Percentiles rank a stretch among this genome's conserved stretches.
phyloP scores from a whole-genome alignment of 2,888 invertebrate genomes.

The Stratiomys singularior region DNA sequence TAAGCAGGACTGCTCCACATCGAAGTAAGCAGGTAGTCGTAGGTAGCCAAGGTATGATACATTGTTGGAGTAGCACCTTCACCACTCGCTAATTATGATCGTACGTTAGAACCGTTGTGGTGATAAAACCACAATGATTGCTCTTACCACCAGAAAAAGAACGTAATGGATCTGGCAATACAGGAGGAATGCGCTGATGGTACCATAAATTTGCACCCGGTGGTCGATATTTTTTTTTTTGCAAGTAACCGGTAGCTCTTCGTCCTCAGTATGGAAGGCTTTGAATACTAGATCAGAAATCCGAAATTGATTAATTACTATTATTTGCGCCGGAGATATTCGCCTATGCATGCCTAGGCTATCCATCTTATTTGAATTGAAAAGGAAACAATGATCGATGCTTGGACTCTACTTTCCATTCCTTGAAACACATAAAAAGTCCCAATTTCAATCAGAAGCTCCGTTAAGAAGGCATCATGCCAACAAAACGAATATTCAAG shows the following conservation, averaged over 20 bases:
- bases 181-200: background rate
- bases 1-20: background rate
- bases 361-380: background rate
- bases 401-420: background rate
- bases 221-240: background rate
- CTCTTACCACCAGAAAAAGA: background rate
- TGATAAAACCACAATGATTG: background rate
- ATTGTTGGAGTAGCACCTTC: background rate
- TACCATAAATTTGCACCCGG: background rate
- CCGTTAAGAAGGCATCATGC: conserved; percentile 28
- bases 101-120: background rate
- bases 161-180: background rate
- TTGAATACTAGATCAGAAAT: background rate
- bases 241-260: background rate
- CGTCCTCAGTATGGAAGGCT: background rate
- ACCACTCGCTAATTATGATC: background rate
- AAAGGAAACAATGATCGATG: background rate
- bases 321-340: background rate
- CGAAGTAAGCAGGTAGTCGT: background rate
- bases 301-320: no score
- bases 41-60: background rate
- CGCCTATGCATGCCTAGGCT: background rate
- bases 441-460: conserved; percentile 3
- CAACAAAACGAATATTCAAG: background rate
- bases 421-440: background rate